Evolutionary conservation across 2,113 vertebrate genomes (phyloP), one percentile per base, ranked within the genome.

Genomic region (Megalops atlanticus): DNA sequence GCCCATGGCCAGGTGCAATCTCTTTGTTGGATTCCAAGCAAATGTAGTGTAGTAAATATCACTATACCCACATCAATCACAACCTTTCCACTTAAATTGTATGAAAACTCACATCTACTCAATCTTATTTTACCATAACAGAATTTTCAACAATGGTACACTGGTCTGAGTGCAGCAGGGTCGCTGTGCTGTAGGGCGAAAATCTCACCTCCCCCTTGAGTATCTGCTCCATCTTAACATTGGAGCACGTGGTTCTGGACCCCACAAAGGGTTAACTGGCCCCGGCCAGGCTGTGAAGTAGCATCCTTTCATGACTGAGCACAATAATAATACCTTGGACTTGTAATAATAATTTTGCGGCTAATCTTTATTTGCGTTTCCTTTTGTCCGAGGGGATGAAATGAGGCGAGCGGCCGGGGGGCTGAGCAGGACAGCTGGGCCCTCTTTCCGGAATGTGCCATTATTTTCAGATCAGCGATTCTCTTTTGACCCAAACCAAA

Each of bases 401-500:
- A 40, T 39, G 74, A 64, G 58, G 21, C 0, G 0, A 31, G 15
- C 86, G 92, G 93, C 91, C 90, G 88, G 87, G 83, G 86, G 87
- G 78, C 82, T 45, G 15, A 84, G 89, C 82, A 68, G n/a, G 8
- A 90, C 74, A 54, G 89, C 3, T 0, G 86, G 85, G 78, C 83
- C 90, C 90, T n/a, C n/a, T 93, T 89, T 58, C 92, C 8, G 10
- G 88, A 89, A 93, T 93, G 88, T 90, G 86, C 85, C 85, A 86
- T 94, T 93, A 92, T 94, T 95, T 94, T 92, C 91, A 94, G 86
- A 92, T 91, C 91, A 71, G 69, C 69, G 18, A 33, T 15, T 71
- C 31, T 69, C 69, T 71, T 71, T 16, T 36, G 12, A 71, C 14
- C 69, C 35, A 71, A 71, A 71, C 69, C 69, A 71, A 64, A 71